Conservation (phyloP, 2,113 vertebrate species). For the Malurus cyaneus region DNA sequence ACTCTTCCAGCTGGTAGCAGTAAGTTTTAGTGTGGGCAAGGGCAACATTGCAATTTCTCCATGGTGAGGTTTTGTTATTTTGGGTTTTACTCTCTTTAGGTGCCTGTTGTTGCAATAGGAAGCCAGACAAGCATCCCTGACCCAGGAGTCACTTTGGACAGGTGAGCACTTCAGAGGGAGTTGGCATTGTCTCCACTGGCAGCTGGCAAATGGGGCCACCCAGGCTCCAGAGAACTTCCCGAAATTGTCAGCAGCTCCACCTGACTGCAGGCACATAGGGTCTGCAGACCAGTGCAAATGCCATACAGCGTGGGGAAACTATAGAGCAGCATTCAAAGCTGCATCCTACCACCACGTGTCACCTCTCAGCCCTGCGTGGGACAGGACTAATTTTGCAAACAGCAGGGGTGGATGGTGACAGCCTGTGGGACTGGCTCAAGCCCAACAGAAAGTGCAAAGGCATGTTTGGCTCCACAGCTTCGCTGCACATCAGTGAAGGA, state of each 20-base stretch:
- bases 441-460: not conserved
- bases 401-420: not conserved
- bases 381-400: not conserved
- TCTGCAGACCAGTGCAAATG: not conserved
- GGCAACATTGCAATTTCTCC: not conserved
- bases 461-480: not conserved
- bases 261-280: fast-evolving
- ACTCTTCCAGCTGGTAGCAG: not conserved
- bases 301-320: not conserved
- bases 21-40: not conserved
- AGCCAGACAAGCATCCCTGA: not conserved
- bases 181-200: not conserved
- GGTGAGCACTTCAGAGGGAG: fast-evolving
- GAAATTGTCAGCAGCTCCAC: not conserved
- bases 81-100: too few relatives aligned
- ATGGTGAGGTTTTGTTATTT: not conserved
- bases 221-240: not conserved
- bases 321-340: not conserved
- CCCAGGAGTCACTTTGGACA: not conserved
- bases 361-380: not conserved
- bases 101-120: not conserved
- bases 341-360: not conserved
- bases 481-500: not conserved
- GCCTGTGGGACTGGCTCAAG: not conserved
- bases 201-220: not conserved